Percentiles rank a stretch among this genome's conserved stretches.
Evolutionary conservation across 2,113 vertebrate genomes (phyloP).

Genomic region (Himantopus leucocephalus): DNA sequence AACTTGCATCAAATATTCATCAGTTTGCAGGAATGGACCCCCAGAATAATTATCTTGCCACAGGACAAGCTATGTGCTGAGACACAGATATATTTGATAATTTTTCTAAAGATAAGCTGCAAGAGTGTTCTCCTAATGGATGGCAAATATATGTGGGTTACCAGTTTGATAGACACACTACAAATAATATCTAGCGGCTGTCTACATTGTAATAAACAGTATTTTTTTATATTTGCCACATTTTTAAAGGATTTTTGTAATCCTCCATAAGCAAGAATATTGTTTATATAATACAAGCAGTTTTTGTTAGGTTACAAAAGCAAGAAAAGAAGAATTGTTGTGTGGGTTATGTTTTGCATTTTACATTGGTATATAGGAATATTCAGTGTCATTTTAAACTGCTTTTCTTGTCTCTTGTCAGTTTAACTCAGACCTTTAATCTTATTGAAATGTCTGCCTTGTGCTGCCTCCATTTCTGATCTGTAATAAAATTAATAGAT

Average conservation of each 20-base stretch:
- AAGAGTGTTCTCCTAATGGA: neutral
- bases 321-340: neutral
- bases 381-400: neutral
- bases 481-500: conserved; percentile 6
- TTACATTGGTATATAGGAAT: conserved; percentile 15
- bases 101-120: neutral
- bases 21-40: neutral
- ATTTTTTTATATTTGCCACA: neutral
- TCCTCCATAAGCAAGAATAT: neutral
- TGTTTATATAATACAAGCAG: neutral
- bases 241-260: conserved; percentile 45
- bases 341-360: conserved; percentile 26
- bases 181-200: neutral
- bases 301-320: conserved; percentile 49
- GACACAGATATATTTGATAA: neutral
- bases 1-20: neutral
- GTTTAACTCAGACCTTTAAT: conserved; percentile 25
- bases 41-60: neutral
- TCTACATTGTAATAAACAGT: conserved; percentile 2
- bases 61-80: neutral
- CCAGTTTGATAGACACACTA: conserved; percentile 1
- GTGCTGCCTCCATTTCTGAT: neutral
- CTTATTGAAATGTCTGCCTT: neutral
- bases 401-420: conserved; percentile 16
- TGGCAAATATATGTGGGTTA: neutral